Percentiles rank a stretch among this genome's conserved stretches.
phyloP scores from a whole-genome alignment of 2,113 vertebrate species.

The Dromiciops gliroides region DNA sequence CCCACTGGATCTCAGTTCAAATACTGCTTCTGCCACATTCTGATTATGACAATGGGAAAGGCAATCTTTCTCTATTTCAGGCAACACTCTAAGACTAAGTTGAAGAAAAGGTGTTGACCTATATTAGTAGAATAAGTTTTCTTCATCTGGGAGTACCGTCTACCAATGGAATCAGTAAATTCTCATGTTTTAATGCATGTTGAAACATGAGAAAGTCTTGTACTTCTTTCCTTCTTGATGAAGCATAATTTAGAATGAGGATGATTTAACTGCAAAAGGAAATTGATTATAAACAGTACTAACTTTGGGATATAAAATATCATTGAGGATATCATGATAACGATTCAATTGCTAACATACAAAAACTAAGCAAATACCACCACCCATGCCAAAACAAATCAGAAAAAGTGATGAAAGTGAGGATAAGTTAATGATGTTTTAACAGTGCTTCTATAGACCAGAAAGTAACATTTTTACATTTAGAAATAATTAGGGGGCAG shows the following conservation, averaged over 20 bases:
- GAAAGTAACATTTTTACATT: neutral
- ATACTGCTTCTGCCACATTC: neutral
- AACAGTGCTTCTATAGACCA: neutral
- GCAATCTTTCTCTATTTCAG: neutral
- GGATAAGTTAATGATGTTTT: neutral
- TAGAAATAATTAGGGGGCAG: neutral
- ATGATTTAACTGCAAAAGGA: neutral
- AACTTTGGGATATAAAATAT: constrained; percentile 29
- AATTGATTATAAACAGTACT: constrained; percentile 34
- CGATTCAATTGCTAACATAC: constrained; percentile 36
- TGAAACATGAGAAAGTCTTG: neutral
- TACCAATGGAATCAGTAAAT: no score
- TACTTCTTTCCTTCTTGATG: constrained; percentile 11
- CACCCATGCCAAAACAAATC: neutral
- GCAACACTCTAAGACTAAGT: neutral
- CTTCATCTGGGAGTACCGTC: neutral
- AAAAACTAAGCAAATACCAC: neutral
- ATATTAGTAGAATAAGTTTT: neutral
- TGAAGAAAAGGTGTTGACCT: neutral
- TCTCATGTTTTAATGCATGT: neutral
- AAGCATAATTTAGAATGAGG: constrained; percentile 27
- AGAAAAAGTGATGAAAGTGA: constrained; percentile 16
- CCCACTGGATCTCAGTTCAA: no score
- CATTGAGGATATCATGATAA: constrained; percentile 35
- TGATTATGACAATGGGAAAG: neutral